Evolutionary conservation across 2,113 vertebrate genomes (phyloP).

Genomic region (Pyrgilauda ruficollis): DNA sequence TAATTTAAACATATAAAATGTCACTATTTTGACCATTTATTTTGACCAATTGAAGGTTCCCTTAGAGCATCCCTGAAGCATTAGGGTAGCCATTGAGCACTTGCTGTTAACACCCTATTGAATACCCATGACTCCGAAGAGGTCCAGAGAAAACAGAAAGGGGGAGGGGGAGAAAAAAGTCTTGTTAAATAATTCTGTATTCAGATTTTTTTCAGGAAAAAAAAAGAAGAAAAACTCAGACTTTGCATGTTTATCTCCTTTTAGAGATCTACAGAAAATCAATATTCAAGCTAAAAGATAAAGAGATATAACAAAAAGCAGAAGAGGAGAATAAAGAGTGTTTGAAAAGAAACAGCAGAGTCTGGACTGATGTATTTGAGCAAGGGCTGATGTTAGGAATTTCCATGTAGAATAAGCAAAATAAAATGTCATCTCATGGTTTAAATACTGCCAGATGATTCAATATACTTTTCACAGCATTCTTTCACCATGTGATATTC

Average conservation of each 20-base stretch:
- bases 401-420: constrained; percentile 63
- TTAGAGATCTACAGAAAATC: neutral
- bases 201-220: neutral
- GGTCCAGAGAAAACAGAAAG: neutral
- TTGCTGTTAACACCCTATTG: neutral
- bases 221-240: neutral
- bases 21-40: neutral
- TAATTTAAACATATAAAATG: neutral
- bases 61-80: neutral
- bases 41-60: neutral
- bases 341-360: constrained; percentile 48
- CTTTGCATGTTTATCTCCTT: neutral
- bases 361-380: neutral
- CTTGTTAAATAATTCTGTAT: neutral
- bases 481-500: constrained; percentile 56
- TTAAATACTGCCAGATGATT: constrained; percentile 66
- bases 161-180: neutral
- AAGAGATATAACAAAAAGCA: constrained; percentile 17
- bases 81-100: neutral
- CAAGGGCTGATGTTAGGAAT: constrained; percentile 53
- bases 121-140: neutral
- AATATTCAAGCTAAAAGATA: neutral
- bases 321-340: neutral
- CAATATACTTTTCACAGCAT: constrained; percentile 55
- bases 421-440: constrained; percentile 62